Conservation (phyloP, 2,888 invertebrate species). For the Ptychoptera contaminata region DNA sequence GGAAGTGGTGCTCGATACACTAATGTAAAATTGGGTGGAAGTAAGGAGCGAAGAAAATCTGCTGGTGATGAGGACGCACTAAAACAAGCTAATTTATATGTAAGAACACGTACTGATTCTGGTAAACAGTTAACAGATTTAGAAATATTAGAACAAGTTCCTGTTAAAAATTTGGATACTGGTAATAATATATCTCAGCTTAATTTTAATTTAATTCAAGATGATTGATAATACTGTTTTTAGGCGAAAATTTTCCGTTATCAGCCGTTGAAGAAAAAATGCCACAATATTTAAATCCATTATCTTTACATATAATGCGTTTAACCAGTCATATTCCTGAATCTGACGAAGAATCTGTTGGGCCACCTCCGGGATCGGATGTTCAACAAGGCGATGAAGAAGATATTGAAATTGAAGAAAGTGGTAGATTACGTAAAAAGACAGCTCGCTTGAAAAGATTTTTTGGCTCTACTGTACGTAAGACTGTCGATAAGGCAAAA, state of each 20-base stretch:
- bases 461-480: slow-evolving; percentile 78
- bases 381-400: slow-evolving; percentile 28
- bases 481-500: slow-evolving; percentile 82
- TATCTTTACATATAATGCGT: slow-evolving; percentile 88
- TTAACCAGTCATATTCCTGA: slow-evolving; percentile 65
- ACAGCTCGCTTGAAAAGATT: slow-evolving; percentile 56
- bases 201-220: no score
- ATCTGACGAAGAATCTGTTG: slow-evolving; percentile 61
- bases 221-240: no score
- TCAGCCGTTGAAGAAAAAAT: slow-evolving; percentile 50
- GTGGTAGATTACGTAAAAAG: slow-evolving; percentile 31
- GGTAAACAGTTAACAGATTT: slow-evolving; percentile 77
- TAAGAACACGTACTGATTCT: slow-evolving; percentile 70
- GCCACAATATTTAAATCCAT: slow-evolving; percentile 60
- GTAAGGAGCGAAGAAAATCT: slow-evolving; percentile 55
- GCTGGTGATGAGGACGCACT: slow-evolving; percentile 66
- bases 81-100: slow-evolving; percentile 51
- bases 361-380: slow-evolving; percentile 29
- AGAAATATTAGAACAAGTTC: slow-evolving; percentile 86
- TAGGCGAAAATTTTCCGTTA: slow-evolving; percentile 68
- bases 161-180: slow-evolving; percentile 65
- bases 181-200: slow-evolving; percentile 25
- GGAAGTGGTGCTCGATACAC: slow-evolving; percentile 31
- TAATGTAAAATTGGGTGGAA: slow-evolving; percentile 19
- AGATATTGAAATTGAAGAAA: slow-evolving; percentile 30